phyloP scores from a whole-genome alignment of 2,888 invertebrate species.

The Lepidochrysops patricia region DNA sequence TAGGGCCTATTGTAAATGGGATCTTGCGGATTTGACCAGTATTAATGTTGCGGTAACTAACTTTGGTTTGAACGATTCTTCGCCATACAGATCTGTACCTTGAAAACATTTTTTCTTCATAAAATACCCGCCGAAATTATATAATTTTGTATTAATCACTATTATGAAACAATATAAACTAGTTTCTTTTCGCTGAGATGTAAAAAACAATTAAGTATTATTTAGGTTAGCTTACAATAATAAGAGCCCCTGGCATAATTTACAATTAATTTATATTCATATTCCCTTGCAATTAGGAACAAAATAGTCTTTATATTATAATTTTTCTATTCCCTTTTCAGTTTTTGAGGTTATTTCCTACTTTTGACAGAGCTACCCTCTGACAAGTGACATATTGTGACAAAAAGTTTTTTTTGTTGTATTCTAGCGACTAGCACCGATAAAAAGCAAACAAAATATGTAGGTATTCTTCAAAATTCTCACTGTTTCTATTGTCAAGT shows the following conservation, averaged over 20 bases:
- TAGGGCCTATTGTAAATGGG: slow-evolving; percentile 18
- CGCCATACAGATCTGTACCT: slow-evolving; percentile 39
- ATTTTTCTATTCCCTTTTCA: too few species aligned
- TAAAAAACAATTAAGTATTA: too few species aligned
- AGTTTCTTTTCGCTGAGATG: not conserved
- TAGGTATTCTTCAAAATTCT: too few species aligned
- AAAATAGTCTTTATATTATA: not conserved
- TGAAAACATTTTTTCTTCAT: slow-evolving; percentile 34
- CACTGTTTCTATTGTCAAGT: too few species aligned
- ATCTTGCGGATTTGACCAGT: slow-evolving; percentile 23
- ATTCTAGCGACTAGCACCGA: too few species aligned
- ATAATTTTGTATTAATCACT: not conserved
- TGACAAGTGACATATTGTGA: too few species aligned
- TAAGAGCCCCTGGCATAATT: not conserved
- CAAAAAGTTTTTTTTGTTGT: too few species aligned
- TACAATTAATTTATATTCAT: not conserved
- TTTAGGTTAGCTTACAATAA: not conserved
- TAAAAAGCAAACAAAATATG: too few species aligned
- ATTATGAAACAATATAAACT: not conserved
- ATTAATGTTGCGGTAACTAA: slow-evolving; percentile 25
- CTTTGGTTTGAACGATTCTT: slow-evolving; percentile 29
- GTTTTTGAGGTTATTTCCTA: not conserved
- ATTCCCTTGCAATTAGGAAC: not conserved
- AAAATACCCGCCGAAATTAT: not conserved
- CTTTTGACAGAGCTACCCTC: too few species aligned